These are phyloP conservation scores for Tadarida brasiliensis DNA, from an alignment of 2,797 vertebrate genomes.

Conservation along the genomic window DNA sequence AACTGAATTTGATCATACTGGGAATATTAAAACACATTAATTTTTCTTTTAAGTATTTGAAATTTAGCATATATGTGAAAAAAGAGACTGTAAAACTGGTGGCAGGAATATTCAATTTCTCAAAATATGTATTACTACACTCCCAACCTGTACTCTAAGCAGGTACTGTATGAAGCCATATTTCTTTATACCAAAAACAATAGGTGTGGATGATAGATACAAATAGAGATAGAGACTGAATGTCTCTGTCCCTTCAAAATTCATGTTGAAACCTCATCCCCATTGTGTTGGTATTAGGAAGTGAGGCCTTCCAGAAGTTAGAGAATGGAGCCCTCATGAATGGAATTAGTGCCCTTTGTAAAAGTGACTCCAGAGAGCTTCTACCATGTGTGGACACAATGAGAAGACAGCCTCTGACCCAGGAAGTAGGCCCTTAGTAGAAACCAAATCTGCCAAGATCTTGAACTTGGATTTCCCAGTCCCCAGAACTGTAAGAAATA, in stretches of 20 bases:
- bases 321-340: not conserved
- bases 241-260: conserved; percentile 1
- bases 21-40: not conserved
- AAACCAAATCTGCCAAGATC: not conserved
- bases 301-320: not conserved
- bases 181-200: not conserved
- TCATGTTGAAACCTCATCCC: not conserved
- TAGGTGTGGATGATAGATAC: not conserved
- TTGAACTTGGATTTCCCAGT: not conserved
- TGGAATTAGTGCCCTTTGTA: not conserved
- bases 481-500: not conserved
- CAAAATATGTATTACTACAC: not conserved
- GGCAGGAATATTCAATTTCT: conserved; percentile 18
- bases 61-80: conserved; percentile 30
- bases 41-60: conserved; percentile 34
- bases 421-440: not conserved
- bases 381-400: not conserved
- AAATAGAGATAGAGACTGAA: not conserved
- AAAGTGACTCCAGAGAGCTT: not conserved
- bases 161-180: not conserved
- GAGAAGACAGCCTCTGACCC: not conserved
- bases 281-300: not conserved
- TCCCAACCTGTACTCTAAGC: not conserved
- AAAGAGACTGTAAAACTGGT: conserved; percentile 4
- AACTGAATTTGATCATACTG: not conserved